Percentiles rank a stretch among this genome's conserved stretches.
phyloP scores from a whole-genome alignment of 2,888 invertebrate species.

The Microdon myrmicae region DNA sequence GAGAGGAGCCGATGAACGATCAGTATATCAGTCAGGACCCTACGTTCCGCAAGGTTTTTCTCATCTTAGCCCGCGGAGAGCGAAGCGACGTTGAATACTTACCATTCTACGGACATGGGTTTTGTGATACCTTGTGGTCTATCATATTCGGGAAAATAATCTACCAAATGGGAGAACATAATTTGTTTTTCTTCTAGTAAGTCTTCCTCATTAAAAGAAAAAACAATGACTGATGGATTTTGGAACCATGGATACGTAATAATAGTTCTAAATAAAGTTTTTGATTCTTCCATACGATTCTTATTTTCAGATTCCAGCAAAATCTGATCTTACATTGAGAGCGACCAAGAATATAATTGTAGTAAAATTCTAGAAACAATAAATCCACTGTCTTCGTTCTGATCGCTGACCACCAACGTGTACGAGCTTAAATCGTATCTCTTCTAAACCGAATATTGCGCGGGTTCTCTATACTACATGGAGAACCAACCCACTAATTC shows the following conservation, averaged over 20 bases:
- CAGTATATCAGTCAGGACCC: too few species aligned
- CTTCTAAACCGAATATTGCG: neutral
- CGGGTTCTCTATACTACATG: too few species aligned
- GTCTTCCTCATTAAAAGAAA: constrained; percentile 85
- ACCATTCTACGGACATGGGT: too few species aligned
- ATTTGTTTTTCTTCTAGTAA: constrained; percentile 83
- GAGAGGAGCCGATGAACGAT: too few species aligned
- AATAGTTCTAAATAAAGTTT: constrained; percentile 98
- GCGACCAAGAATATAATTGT: constrained; percentile 98
- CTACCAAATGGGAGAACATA: constrained; percentile 97
- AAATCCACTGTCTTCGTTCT: neutral
- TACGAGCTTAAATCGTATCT: constrained; percentile 77
- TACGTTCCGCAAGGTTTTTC: too few species aligned
- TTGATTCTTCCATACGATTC: constrained; percentile 99
- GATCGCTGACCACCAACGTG: neutral
- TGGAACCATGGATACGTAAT: constrained; percentile 99
- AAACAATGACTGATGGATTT: constrained; percentile 96
- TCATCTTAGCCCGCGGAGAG: too few species aligned
- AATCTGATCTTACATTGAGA: constrained; percentile 95
- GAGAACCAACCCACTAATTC: too few species aligned
- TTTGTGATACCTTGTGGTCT: too few species aligned
- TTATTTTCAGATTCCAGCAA: constrained; percentile 93
- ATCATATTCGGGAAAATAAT: constrained; percentile 90
- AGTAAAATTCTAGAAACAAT: constrained; percentile 15
- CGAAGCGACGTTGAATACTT: too few species aligned